Evolutionary conservation across 2,113 vertebrate species (phyloP), one percentile per base, ranked within the genome.

Genomic region (Anarrhichthys ocellatus): DNA sequence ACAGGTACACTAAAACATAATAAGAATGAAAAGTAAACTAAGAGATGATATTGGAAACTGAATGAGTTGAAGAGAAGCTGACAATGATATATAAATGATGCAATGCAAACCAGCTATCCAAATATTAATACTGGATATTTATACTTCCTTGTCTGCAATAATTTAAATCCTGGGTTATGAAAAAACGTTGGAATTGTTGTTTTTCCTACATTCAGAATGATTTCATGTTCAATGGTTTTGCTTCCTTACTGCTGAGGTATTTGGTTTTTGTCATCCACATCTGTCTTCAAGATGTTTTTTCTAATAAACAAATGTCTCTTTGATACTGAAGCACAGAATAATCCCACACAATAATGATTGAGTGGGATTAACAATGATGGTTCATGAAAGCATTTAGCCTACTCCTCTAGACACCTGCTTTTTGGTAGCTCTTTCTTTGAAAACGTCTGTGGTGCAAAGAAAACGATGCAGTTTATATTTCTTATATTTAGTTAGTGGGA

Each of bases 1-100:
- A 79, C 82, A 71, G 66, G 59, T 67, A 46, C 29, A 67, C 63
- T 50, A 29, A 77, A 34, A 65, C 66, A 77, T 80, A 13, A 69
- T 68, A 73, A 50, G 59, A 78, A 46, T 24, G 9, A 48, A 56
- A 56, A 56, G 22, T 56, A 50, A 6, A 20, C 46, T 5, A 50
- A 50, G 54, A 56, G 9, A 56, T 4, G 24, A 13, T 59, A 29
- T 59, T 59, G 3, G 69, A 66, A 81, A 76, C 24, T 29, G 9
- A 58, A 29, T 58, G 2, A 36, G 69, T 5, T 24, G 32, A 36
- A 38, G 10, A 65, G 27, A 73, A 50, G 34, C 59, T 69, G 76
- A 80, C 36, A 44, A 11, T 9, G 52, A 72, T 32, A 22, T 34
- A 68, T 61, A 69, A 80, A 64, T 42, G 40, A 69, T 66, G 50